Conservation (phyloP, 2,797 vertebrate genomes). For the Gila robusta region DNA sequence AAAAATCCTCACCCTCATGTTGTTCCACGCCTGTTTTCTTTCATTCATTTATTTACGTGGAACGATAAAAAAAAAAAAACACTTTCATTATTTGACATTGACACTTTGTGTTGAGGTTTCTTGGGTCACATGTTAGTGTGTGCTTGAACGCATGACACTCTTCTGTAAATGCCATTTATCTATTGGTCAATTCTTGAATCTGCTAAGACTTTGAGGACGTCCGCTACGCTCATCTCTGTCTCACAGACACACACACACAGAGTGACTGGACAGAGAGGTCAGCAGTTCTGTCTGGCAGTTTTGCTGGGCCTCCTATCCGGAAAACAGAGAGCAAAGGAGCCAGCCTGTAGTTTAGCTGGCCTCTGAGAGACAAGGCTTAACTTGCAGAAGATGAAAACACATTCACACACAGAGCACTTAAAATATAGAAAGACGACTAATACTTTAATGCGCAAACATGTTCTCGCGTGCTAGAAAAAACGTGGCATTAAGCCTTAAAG, state of each 20-base stretch:
- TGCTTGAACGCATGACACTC: conserved; percentile 18
- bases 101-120: neutral
- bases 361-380: conserved; percentile 32
- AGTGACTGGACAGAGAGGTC: conserved; percentile 56
- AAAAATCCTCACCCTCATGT: too few species aligned
- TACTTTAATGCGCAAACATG: conserved; percentile 16
- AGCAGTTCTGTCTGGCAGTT: conserved; percentile 42
- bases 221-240: conserved; percentile 44
- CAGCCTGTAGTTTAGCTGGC: conserved; percentile 27
- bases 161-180: conserved; percentile 32
- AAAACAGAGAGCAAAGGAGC: conserved; percentile 49
- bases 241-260: conserved; percentile 40
- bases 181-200: conserved; percentile 8
- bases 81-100: neutral
- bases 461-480: conserved; percentile 5
- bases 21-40: too few species aligned
- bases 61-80: too few species aligned
- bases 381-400: conserved; percentile 41
- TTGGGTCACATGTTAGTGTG: neutral
- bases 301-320: conserved; percentile 39
- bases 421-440: conserved; percentile 38
- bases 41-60: too few species aligned
- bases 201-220: neutral
- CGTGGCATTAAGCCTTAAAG: conserved; percentile 42
- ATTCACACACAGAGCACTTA: conserved; percentile 12